Evolutionary conservation across 23 tunicate species (phyloP), one percentile per base, ranked within the genome.

Genomic region (Halocynthia aurantium): DNA sequence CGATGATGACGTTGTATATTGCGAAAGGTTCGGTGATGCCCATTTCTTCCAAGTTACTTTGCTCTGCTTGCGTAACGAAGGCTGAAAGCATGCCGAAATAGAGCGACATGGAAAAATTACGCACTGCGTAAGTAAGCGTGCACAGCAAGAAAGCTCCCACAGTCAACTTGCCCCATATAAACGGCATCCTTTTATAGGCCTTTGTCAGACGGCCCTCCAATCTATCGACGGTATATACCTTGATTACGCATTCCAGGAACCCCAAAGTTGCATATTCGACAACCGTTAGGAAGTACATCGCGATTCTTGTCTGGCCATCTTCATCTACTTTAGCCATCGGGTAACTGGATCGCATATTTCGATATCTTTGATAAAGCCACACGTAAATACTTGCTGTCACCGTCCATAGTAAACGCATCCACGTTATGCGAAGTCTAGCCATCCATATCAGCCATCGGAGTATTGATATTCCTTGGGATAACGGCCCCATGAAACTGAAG

Each of bases 321-420:
- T 7, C 49, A 54, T 20, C 53, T 6, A 70, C 49, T 6, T 70
- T 6, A 12, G 21, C 52, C 7, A 44, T 19, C 50, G 52, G 12
- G 53, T 20, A 70, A 17, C 52, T 44, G 50, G 9, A 53, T 7
- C 8, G 52, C 75, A 40, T 8, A 8, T 70, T 70, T 53, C 53
- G 53, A 54, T 40, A 20, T 49, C 6, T 70, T 20, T 17, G 10
- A 49, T 40, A 50, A 8, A 70, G 50, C 9, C 53, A 9, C 31
- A 54, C 75, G 53, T 70, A 70, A 7, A 12, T 50, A 49, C 21
- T 17, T 40, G 51, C 75, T 17, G 75, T 70, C 6, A 50, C 51
- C 0, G 75, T 70, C 75, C 75, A 70, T 53, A 70, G 51, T 8
- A 70, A 50, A 8, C 75, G 75, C 75, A 70, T 70, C 75, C 75